Percentiles rank a stretch among this genome's conserved stretches.
Conservation (phyloP, 2,888 invertebrate species). For the Scaptomyza polygonia region DNA sequence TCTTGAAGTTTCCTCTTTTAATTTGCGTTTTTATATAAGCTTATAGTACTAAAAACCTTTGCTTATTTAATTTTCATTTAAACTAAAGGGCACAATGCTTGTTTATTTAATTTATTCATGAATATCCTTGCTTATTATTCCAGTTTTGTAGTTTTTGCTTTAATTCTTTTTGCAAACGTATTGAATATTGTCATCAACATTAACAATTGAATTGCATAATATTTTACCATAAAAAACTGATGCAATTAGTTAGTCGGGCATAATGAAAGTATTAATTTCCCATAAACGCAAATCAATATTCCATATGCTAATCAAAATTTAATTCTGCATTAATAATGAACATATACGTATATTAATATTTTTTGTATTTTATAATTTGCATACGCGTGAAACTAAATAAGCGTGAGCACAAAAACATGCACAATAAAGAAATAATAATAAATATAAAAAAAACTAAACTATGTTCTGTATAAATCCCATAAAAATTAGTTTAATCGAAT, state of each 20-base stretch:
- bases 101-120: too few species aligned
- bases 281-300: slow-evolving; percentile 32
- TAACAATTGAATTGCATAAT: background rate
- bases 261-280: slow-evolving; percentile 32
- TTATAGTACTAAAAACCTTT: too few species aligned
- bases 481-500: slow-evolving; percentile 13
- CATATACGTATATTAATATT: background rate
- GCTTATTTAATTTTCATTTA: too few species aligned
- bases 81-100: too few species aligned
- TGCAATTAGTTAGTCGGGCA: slow-evolving; percentile 4
- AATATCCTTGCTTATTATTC: background rate
- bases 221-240: background rate
- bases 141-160: background rate
- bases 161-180: background rate
- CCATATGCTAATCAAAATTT: slow-evolving; percentile 48
- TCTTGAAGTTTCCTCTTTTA: too few species aligned
- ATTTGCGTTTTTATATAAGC: too few species aligned
- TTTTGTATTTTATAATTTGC: slow-evolving; percentile 33
- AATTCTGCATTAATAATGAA: slow-evolving; percentile 30
- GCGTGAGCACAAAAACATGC: background rate
- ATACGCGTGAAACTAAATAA: slow-evolving; percentile 19
- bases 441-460: slow-evolving; percentile 9
- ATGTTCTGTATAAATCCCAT: slow-evolving; percentile 26
- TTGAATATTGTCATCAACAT: background rate
- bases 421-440: slow-evolving; percentile 9